A percentile compares a stretch with the other conserved stretches of the same genome.
These are phyloP conservation scores for Ptyas mucosa DNA, from an alignment of 2,113 vertebrate species.

Conservation along the genomic window DNA sequence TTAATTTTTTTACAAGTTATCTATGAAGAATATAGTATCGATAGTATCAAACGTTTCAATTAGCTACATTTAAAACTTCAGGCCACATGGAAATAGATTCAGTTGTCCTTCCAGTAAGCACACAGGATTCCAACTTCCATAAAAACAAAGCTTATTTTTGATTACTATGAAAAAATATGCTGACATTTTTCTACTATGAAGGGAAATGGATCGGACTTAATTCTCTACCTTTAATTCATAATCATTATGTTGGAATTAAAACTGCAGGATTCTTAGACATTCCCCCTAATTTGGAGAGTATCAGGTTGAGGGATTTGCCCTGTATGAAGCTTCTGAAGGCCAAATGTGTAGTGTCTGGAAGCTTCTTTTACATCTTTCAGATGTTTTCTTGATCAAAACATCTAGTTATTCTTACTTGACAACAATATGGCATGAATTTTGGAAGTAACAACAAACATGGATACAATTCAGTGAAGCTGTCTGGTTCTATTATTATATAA, in stretches of 20 bases:
- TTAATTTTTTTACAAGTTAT: slow-evolving; percentile 21
- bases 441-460: background rate
- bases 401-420: background rate
- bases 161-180: slow-evolving; percentile 13
- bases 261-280: background rate
- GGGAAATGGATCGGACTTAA: background rate
- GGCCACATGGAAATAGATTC: background rate
- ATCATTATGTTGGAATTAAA: background rate
- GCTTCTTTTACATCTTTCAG: background rate
- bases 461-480: background rate
- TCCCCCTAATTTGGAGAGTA: background rate
- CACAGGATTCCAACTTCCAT: background rate
- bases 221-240: background rate
- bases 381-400: background rate
- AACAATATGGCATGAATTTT: background rate
- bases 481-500: background rate
- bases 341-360: background rate
- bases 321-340: background rate
- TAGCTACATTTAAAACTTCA: background rate
- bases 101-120: background rate
- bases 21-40: slow-evolving; percentile 34
- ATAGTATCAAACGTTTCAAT: slow-evolving; percentile 10
- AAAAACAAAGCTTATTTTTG: slow-evolving; percentile 40
- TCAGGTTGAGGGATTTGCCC: background rate
- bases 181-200: slow-evolving; percentile 35